Conservation (phyloP, 2,888 invertebrate genomes). For the Anorthoa munda region DNA sequence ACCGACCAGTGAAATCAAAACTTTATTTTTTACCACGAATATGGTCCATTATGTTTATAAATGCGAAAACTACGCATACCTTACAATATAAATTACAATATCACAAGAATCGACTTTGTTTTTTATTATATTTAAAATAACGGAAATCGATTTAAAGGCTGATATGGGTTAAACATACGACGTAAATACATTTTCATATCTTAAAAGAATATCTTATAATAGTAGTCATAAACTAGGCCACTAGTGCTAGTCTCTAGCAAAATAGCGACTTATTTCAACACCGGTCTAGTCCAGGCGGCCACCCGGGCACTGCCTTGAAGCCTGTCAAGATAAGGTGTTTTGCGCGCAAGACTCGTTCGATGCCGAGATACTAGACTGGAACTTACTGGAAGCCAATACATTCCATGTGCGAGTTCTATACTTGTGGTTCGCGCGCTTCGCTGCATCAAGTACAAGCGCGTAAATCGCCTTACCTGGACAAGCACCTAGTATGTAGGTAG, state of each 20-base stretch:
- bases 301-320: not conserved
- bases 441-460: not conserved
- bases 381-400: not conserved
- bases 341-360: not conserved
- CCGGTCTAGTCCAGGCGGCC: no score
- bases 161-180: conserved; percentile 11
- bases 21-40: not conserved
- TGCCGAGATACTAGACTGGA: not conserved
- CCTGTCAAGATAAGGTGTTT: not conserved
- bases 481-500: not conserved
- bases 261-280: not conserved
- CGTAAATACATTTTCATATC: conserved; percentile 6
- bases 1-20: not conserved
- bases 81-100: conserved; percentile 26
- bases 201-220: conserved; percentile 2
- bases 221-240: conserved; percentile 20
- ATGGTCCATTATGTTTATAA: not conserved
- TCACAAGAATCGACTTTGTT: conserved; percentile 45
- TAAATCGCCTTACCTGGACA: conserved; percentile 1
- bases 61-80: conserved; percentile 42
- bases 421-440: not conserved
- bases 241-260: conserved; percentile 2
- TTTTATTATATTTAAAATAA: conserved; percentile 11
- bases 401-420: not conserved
- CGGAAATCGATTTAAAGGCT: conserved; percentile 26